Base-by-base conservation (phyloP, 2,888 invertebrate genomes). In the Laspeyria flexula region DNA sequence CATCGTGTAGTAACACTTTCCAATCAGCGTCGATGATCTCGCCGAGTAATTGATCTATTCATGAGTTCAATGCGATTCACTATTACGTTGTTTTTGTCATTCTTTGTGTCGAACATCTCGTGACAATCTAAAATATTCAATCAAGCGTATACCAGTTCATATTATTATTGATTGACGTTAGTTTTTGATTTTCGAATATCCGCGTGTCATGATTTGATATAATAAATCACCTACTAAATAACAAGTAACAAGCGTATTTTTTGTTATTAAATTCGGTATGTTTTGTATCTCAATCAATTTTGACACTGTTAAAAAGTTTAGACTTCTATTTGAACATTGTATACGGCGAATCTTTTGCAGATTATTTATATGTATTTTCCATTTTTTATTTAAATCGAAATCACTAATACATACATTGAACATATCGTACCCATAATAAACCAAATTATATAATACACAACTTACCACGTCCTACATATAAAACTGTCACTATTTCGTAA, bases 21-120 rank as follows among this genome's bases (percentile, higher is more conserved):
- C 70, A 80, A 76, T 79, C 64, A 65, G 52, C 56, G 68, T 64
- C 66, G 63, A 74, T 75, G 75, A 73, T 77, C 67, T 66, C 73
- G 68, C 67, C 54, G 60, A 60, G 60, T 66, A 67, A 71, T 75
- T 72, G 77, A 75, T 75, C 77, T 77, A 80, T 79, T 79, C 75
- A 81, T 75, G 68, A 66, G 43, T 55, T 58, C 44, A 55, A 43
- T 46, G 53, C 44, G 10, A 45, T 25, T 44, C 23, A 16, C 18
- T 43, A 56, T 60, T 53, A 18, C 47, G 41, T 50, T 31, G 11
- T 33, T 30, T 65, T 56, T 43, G 54, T 41, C 15, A 31, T 48
- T 62, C 51, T 62, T 47, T 65, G 48, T 43, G 13, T 7, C 54
- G 42, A 40, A 47, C 42, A 48, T 55, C 25, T 57, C 51, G 39